Base-by-base conservation (phyloP, 2,888 invertebrate genomes). In the Empis stercorea region DNA sequence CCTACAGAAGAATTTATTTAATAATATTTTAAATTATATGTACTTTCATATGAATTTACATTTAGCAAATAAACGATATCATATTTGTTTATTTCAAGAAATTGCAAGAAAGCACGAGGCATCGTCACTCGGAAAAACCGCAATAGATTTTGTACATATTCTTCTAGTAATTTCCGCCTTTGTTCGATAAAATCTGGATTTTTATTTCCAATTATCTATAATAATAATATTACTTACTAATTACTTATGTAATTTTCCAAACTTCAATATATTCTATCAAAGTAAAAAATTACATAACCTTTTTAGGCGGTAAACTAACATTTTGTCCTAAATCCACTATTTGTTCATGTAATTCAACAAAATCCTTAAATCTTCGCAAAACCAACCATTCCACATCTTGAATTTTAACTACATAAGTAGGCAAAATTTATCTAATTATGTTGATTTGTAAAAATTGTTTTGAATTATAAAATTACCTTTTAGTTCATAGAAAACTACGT, bases 241-340 rank as follows among this genome's bases (percentile, higher is more conserved):
- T n/a, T n/a, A n/a, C n/a, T n/a, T n/a, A n/a, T n/a, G n/a, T n/a
- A n/a, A n/a, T n/a, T n/a, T n/a, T n/a, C n/a, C n/a, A n/a, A n/a
- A n/a, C n/a, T n/a, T n/a, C n/a, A n/a, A n/a, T n/a, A n/a, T n/a
- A n/a, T n/a, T 14, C 6, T 34, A 27, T 36, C 2, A 38, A 5
- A 16, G 13, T 11, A 10, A 16, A 9, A 10, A 13, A n/a, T n/a
- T 23, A 15, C 36, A 10, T 4, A 46, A 69, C 69, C 71, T 93
- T 94, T 68, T 97, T 96, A 1, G 92, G 92, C 11, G 96, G 96
- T 14, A 96, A 70, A 49, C 85, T 80, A 4, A 91, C 79, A 44
- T 86, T 85, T 67, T 87, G 84, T 57, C 87, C 84, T 11, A 9
- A 16, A 4, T 74, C 65, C 0, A 87, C 82, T n/a, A 94, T 73